Conservation (phyloP, 2,888 invertebrate genomes). For the Apodemia zela region DNA sequence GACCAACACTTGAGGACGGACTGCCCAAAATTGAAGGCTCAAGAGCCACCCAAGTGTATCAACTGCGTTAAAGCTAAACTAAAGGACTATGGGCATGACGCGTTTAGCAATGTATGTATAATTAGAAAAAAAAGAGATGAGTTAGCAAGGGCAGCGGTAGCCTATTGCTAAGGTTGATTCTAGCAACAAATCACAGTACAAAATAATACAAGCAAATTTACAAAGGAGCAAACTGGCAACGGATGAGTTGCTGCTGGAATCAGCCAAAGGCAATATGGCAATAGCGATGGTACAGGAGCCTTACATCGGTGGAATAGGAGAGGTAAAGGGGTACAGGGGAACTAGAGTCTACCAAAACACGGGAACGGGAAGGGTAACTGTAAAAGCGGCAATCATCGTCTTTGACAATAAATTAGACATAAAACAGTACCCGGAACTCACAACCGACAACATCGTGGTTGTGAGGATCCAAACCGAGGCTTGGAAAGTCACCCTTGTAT, state of each 20-base stretch:
- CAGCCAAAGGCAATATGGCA: not conserved
- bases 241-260: not conserved
- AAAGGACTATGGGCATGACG: constrained; percentile 19
- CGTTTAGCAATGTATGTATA: constrained; percentile 25
- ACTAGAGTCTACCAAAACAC: not conserved
- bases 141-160: constrained; percentile 22
- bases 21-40: constrained; percentile 18
- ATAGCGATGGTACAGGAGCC: not conserved
- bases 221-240: constrained; percentile 3
- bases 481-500: not conserved
- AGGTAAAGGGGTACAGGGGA: not conserved
- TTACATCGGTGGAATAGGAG: not conserved
- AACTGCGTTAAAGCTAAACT: constrained; percentile 23
- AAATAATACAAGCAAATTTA: not conserved
- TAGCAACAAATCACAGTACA: not conserved
- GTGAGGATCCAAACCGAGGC: not conserved
- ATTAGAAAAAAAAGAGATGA: constrained; percentile 23
- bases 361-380: not conserved
- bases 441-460: constrained; percentile 10
- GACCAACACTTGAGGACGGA: constrained; percentile 24
- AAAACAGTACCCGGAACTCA: not conserved
- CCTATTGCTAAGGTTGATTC: constrained; percentile 27
- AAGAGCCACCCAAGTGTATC: constrained; percentile 16
- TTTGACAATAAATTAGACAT: not conserved
- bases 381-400: not conserved